Evolutionary conservation across 2,888 invertebrate genomes (phyloP), one percentile per base, ranked within the genome.

Genomic region (Catocala nupta): DNA sequence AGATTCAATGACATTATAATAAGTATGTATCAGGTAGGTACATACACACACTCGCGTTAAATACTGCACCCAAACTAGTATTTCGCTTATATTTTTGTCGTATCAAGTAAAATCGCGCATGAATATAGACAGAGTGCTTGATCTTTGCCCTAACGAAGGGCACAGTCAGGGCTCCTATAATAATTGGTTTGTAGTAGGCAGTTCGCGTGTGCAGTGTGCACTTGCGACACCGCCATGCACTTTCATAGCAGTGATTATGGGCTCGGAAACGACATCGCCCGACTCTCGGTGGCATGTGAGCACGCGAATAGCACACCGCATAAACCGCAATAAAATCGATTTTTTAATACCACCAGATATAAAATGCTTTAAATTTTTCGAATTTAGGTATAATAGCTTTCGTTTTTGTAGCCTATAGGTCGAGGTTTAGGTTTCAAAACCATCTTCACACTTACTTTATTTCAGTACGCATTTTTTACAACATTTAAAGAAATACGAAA

Each of bases 171-270:
- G 49, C n/a, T 50, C 12, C 25, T 50, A 11, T 16, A 9, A 53
- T 25, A 43, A 10, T 25, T 12, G 39, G 16, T 5, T 11, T 9
- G 7, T 43, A 47, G 59, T 43, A 55, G 58, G 12, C 9, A 42
- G 49, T 16, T 65, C 54, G 70, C 69, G 70, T 75, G 67, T 63
- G 51, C 53, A 55, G 48, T 50, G 55, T 50, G 12, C 58, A 57
- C 56, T 59, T 71, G 75, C 72, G 73, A 73, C 55, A 55, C 55
- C 54, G 70, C 68, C 74, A 75, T 77, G 77, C 76, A 77, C 80
- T 83, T 84, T 85, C 81, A 80, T 79, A 77, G 70, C 73, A 73
- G 80, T 81, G 77, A 83, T 87, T 87, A 86, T 70, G 72, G 80
- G 49, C 70, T 59, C 78, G 82, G 79, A 82, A 81, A 81, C 71